Percentiles rank a stretch among this genome's conserved stretches.
Conservation (phyloP, 1,140 invertebrate species). For the Bradynema listronoti region DNA sequence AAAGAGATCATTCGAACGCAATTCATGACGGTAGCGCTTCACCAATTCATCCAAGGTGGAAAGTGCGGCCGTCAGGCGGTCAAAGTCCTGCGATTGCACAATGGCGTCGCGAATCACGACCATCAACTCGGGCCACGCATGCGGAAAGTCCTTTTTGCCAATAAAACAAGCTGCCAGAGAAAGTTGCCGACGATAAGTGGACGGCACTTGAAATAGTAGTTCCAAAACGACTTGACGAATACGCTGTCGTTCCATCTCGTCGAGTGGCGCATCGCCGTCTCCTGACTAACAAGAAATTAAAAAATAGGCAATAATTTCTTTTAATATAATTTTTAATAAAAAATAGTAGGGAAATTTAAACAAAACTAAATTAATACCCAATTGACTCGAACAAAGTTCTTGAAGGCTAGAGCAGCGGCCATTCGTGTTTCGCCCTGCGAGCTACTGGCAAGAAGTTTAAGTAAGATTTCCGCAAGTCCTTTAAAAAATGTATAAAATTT, state of each 20-base stretch:
- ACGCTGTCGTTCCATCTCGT: constrained; percentile 22
- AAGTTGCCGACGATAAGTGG: constrained; percentile 20
- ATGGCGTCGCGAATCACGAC: constrained; percentile 22
- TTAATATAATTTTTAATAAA: neutral
- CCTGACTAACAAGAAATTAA: constrained; percentile 8
- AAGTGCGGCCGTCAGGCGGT: constrained; percentile 25
- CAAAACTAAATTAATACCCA: no score
- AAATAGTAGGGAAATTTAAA: no score
- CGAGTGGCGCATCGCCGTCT: constrained; percentile 24
- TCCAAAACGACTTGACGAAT: constrained; percentile 24
- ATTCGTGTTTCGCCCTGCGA: constrained; percentile 31
- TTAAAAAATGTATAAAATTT: no score
- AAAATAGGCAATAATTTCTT: neutral
- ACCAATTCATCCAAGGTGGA: constrained; percentile 33
- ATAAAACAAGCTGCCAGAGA: constrained; percentile 36
- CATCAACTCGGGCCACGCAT: constrained; percentile 27
- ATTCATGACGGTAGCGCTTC: constrained; percentile 32
- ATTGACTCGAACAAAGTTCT: constrained; percentile 40
- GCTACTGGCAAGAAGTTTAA: no score
- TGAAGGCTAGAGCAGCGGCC: constrained; percentile 40
- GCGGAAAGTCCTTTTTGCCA: constrained; percentile 31
- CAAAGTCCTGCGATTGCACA: constrained; percentile 21
- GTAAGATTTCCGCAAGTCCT: no score
- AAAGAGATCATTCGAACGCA: constrained; percentile 23
- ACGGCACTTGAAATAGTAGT: constrained; percentile 21